Percentiles rank a stretch among this genome's conserved stretches.
phyloP scores from a whole-genome alignment of 2,888 invertebrate species.

The Craniophora ligustri region DNA sequence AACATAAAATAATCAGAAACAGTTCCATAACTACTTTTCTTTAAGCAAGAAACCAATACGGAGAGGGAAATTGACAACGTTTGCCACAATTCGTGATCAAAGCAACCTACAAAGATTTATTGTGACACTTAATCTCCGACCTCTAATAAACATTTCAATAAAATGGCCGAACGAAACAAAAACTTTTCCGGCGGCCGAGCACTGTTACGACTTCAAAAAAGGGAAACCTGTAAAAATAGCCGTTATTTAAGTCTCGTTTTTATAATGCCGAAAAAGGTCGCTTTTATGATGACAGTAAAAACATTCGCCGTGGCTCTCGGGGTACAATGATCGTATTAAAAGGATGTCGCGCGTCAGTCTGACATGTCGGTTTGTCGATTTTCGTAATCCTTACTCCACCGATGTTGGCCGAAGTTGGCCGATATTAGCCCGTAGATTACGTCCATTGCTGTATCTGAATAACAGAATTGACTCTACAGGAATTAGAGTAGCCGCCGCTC shows the following conservation, averaged over 20 bases:
- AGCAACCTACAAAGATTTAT: too few relatives aligned
- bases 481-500: too few relatives aligned
- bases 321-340: conserved; percentile 5
- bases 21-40: too few relatives aligned
- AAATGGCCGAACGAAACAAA: not conserved
- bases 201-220: not conserved
- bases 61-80: too few relatives aligned
- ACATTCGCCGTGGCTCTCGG: conserved; percentile 1
- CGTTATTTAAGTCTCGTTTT: not conserved
- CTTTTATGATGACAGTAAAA: not conserved
- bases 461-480: too few relatives aligned
- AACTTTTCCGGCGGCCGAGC: not conserved
- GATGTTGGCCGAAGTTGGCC: not conserved
- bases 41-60: too few relatives aligned
- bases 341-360: not conserved
- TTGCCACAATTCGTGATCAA: too few relatives aligned
- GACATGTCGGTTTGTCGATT: conserved; percentile 11
- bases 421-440: not conserved
- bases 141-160: not conserved
- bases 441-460: not conserved
- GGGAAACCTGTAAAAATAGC: not conserved
- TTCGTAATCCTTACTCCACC: conserved; percentile 7
- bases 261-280: not conserved
- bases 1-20: too few relatives aligned
- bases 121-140: too few relatives aligned